phyloP scores from a whole-genome alignment of 2,797 vertebrate genomes.

The Rhynchotus rufescens region DNA sequence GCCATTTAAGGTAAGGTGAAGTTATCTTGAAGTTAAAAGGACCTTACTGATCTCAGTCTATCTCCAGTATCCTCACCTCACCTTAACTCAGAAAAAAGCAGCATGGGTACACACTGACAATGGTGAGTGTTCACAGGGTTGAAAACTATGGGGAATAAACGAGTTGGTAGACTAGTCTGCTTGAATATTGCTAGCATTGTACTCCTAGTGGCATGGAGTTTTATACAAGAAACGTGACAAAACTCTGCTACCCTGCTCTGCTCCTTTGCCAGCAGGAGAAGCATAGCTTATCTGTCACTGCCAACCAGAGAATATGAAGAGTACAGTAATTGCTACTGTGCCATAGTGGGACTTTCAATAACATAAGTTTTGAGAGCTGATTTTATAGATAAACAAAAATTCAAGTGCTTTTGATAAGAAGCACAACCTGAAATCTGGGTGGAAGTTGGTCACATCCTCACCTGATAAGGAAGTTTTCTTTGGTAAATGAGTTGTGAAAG shows the following conservation, averaged over 20 bases:
- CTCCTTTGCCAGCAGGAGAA: neutral
- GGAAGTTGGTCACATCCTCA: conserved; percentile 67
- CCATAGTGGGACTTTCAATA: neutral
- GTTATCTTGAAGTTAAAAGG: neutral
- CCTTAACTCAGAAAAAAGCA: neutral
- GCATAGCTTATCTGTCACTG: neutral
- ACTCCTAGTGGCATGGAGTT: neutral
- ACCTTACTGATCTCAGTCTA: neutral
- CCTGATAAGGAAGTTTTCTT: conserved; percentile 69
- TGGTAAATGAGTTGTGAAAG: conserved; percentile 63
- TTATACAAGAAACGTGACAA: neutral
- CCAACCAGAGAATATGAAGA: neutral
- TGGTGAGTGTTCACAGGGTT: neutral
- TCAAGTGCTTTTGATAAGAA: conserved; percentile 51
- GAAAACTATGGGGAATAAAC: neutral
- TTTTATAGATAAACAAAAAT: conserved; percentile 1
- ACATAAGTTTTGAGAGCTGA: neutral
- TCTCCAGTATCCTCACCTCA: neutral
- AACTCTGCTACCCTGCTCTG: neutral
- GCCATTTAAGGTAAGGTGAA: neutral
- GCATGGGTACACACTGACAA: neutral
- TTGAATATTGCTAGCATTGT: neutral
- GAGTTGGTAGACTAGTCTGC: neutral
- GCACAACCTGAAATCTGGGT: conserved; percentile 25
- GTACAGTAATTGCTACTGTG: neutral